Evolutionary conservation across 2,113 vertebrate species (phyloP), one percentile per base, ranked within the genome.

Genomic region (Larimichthys polyactis): DNA sequence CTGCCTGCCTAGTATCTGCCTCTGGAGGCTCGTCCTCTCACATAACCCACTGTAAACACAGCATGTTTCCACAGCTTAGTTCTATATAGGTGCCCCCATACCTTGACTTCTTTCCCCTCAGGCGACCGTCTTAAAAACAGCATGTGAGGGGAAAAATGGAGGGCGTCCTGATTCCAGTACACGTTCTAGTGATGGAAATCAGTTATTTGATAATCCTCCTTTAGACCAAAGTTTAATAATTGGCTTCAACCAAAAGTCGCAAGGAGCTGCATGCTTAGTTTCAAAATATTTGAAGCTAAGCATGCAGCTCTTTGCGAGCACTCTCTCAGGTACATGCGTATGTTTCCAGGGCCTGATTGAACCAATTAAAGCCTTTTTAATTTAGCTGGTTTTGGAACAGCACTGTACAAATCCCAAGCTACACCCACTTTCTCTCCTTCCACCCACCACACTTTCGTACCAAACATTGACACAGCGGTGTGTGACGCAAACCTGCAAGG

Each of bases 391-490:
- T 87, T 88, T 89, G 83, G 85, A 90, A 88, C 49, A 65, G 57
- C 60, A 79, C 58, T 70, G 75, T 67, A 83, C 79, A 81, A 74
- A 83, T 79, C 74, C 67, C 44, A 67, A 78, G 62, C 76, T 84
- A 76, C 62, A 79, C 71, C 78, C 71, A 78, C 78, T 75, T 78
- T 87, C 54, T 71, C 71, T 86, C 57, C 65, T 40, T 81, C 66
- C 71, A 71, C 54, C 60, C 69, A 78, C 76, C 82, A 82, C 71
- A 79, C 29, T 43, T 81, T 81, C 71, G 73, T 69, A 67, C 68
- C 59, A 87, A 91, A 90, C 89, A 81, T 84, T 89, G 85, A 93
- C 84, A 79, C 80, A 84, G 74, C 9, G 36, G 72, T 20, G 79
- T 79, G 72, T 90, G 90, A 90, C 76, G 81, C 83, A 90, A 83